Evolutionary conservation across 1,140 invertebrate species (phyloP).

Genomic region (Drosophila nikananu): DNA sequence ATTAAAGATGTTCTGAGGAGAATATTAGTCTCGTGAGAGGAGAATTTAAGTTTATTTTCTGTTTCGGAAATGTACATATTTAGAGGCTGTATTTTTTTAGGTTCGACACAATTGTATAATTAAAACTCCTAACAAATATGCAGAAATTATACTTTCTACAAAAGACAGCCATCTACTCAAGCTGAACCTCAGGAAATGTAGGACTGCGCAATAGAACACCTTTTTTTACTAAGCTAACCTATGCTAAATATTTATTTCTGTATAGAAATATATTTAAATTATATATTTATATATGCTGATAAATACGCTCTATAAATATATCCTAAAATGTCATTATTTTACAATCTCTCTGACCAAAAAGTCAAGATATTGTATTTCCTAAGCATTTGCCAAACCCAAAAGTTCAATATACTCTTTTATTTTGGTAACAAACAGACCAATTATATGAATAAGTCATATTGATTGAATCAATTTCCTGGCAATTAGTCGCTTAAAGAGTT

Average conservation of each 20-base stretch:
- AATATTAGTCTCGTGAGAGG: not conserved
- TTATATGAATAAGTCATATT: not conserved
- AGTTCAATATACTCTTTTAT: constrained; percentile 1
- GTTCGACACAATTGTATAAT: not conserved
- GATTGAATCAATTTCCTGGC: constrained; percentile 27
- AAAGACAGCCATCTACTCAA: no score
- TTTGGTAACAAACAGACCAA: not conserved
- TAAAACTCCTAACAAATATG: no score
- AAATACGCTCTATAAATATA: no score
- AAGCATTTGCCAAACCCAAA: not conserved
- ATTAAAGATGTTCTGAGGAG: not conserved
- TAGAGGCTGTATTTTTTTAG: no score
- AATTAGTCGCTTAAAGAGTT: constrained; percentile 38
- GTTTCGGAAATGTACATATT: not conserved
- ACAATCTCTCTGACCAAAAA: not conserved
- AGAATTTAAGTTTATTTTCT: no score
- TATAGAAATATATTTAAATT: not conserved
- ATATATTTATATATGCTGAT: not conserved
- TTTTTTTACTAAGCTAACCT: no score
- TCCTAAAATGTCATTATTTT: rapidly evolving
- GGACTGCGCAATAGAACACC: no score
- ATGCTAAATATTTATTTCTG: not conserved
- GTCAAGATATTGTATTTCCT: not conserved
- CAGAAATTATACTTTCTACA: no score
- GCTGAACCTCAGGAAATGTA: not conserved